Percentiles rank a stretch among this genome's conserved stretches.
Conservation (phyloP, 2,888 invertebrate species). For the Seira sanloemensis region DNA sequence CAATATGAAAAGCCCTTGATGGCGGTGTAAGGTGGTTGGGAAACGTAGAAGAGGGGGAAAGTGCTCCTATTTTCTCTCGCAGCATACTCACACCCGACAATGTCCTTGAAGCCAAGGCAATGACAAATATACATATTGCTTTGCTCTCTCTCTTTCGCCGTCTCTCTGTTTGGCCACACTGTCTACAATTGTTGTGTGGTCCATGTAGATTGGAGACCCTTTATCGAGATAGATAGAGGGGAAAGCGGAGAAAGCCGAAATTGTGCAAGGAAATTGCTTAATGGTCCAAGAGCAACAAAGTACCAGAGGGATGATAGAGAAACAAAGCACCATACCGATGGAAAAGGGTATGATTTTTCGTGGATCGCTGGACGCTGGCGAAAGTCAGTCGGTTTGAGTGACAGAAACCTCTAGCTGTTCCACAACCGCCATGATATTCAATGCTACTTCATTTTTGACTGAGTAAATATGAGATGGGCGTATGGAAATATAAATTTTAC, state of each 20-base stretch:
- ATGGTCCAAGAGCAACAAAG: conserved; percentile 38
- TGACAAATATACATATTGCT: conserved; percentile 44
- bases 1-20: not conserved
- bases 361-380: not conserved
- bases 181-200: conserved; percentile 45
- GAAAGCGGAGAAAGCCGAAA: conserved; percentile 59
- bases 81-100: conserved; percentile 37
- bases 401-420: too few relatives aligned
- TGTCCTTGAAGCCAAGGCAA: conserved; percentile 58
- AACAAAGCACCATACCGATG: not conserved
- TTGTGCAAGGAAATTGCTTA: conserved; percentile 59
- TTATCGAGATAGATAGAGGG: conserved; percentile 25
- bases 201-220: conserved; percentile 53
- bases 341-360: not conserved
- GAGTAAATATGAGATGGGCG: too few relatives aligned
- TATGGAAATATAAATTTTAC: not conserved
- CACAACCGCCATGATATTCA: too few relatives aligned
- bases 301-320: not conserved
- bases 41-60: not conserved
- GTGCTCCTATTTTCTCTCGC: not conserved
- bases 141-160: conserved; percentile 31
- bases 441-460: too few relatives aligned
- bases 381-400: not conserved
- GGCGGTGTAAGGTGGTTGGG: conserved; percentile 5
- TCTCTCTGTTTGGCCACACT: conserved; percentile 26